These are phyloP conservation scores for Caenorhabditis sp. DNA, from an alignment of 2,888 invertebrate genomes.

Conservation along the genomic window DNA sequence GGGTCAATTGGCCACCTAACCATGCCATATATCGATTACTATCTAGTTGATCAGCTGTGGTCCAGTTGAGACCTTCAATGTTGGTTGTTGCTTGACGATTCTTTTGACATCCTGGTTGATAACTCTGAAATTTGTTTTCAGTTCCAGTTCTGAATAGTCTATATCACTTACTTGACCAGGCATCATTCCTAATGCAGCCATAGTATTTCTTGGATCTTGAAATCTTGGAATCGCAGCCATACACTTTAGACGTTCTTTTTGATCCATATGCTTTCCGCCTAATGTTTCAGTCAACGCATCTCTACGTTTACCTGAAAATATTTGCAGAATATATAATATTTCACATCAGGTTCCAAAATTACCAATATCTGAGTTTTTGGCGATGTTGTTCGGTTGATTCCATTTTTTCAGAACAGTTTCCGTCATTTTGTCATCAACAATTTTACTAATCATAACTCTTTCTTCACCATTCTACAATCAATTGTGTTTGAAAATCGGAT, in stretches of 20 bases:
- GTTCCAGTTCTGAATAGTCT: neutral
- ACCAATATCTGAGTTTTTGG: constrained; percentile 60
- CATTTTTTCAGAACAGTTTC: constrained; percentile 54
- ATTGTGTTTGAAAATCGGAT: neutral
- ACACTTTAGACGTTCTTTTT: constrained; percentile 50
- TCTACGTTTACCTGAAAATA: constrained; percentile 47
- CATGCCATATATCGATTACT: constrained; percentile 63
- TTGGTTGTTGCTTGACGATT: constrained; percentile 58
- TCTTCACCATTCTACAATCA: constrained; percentile 46
- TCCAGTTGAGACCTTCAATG: constrained; percentile 57
- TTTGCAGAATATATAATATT: neutral
- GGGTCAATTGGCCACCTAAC: constrained; percentile 63
- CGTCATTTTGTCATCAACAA: constrained; percentile 59
- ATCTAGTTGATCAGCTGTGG: constrained; percentile 56
- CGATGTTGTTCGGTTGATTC: constrained; percentile 55
- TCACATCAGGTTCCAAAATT: neutral
- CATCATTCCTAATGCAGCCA: constrained; percentile 29
- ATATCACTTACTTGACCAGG: constrained; percentile 4
- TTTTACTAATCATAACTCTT: constrained; percentile 51
- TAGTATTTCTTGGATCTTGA: constrained; percentile 44
- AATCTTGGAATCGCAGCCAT: constrained; percentile 57
- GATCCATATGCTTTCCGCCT: constrained; percentile 56
- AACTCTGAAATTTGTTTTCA: constrained; percentile 26
- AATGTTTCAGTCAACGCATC: constrained; percentile 39
- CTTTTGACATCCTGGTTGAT: constrained; percentile 26